Base-by-base conservation (phyloP, 2,888 invertebrate species). In the Cylindroiulus punctatus region DNA sequence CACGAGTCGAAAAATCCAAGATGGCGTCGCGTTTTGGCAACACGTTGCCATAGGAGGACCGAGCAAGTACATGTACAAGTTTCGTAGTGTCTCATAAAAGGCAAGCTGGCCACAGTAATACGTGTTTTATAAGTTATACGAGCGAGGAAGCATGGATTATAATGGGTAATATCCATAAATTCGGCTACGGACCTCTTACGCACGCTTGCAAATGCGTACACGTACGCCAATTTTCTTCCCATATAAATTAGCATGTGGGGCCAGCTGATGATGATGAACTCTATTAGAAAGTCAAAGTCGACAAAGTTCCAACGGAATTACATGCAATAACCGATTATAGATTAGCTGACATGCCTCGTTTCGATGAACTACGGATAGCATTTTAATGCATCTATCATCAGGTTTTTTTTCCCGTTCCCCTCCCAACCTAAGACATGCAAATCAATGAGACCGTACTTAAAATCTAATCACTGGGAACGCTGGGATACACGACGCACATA, bases 51-150 rank as follows among this genome's bases (percentile, higher is more conserved):
- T 36, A 19, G 44, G 81, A 42, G 40, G 19, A 10, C 8, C 22
- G 22, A 82, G 7, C 82, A 3, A 81, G 14, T 32, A 1, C 32
- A 12, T n/a, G 32, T 82, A 1, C 32, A 12, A 40, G 32, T 82
- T 82, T 40, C n/a, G 30, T 76, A 76, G 65, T 30, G 44, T 22
- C 42, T 83, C 83, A 83, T 83, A 83, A 83, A 83, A 83, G 44
- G 83, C 83, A 83, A 83, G 83, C 83, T 83, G 83, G 36, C 83
- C 83, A 83, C 44, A 83, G 83, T 40, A 83, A 83, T 83, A 83
- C 44, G 83, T 40, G 42, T 44, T 42, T 83, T 83, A 83, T 42
- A 83, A 83, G 83, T 44, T 83, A 83, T 83, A 83, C 83, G 32
- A 32, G 83, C 83, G 42, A 83, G 76, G 76, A 76, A 76, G 76